A percentile compares a stretch with the other conserved stretches of the same genome.
These are phyloP conservation scores for Macrotus californicus DNA, from an alignment of 2,113 vertebrate species.

Conservation along the genomic window DNA sequence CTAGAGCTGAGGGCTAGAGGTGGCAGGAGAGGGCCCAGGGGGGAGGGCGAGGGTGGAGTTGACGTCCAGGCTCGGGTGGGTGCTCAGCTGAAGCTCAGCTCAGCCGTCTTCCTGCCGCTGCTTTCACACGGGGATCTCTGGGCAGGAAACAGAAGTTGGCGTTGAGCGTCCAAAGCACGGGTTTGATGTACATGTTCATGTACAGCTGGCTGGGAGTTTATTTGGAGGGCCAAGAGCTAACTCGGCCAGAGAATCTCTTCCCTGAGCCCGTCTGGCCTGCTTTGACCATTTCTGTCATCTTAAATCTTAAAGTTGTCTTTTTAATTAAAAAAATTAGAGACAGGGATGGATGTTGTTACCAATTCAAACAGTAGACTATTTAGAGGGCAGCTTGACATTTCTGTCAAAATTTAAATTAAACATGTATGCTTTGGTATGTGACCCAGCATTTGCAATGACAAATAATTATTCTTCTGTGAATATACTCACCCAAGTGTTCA, in stretches of 20 bases:
- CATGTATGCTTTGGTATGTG: neutral
- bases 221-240: neutral
- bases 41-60: neutral
- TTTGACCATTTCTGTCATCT: neutral
- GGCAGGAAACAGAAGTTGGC: neutral
- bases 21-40: neutral
- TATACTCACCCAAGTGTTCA: neutral
- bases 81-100: neutral
- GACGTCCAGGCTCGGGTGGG: neutral
- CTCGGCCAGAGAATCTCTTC: neutral
- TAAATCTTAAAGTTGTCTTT: neutral
- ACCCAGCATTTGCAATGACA: neutral
- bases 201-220: neutral
- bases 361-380: neutral
- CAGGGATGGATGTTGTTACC: neutral
- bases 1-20: neutral
- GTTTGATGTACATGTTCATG: slow-evolving; percentile 15
- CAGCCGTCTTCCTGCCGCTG: neutral
- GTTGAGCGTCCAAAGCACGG: neutral
- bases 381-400: neutral
- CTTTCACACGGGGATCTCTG: neutral
- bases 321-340: neutral
- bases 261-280: neutral
- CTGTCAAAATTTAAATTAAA: neutral
- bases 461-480: neutral